Conservation (phyloP, 2,797 vertebrate species). For the Coracias cyanogaster region DNA sequence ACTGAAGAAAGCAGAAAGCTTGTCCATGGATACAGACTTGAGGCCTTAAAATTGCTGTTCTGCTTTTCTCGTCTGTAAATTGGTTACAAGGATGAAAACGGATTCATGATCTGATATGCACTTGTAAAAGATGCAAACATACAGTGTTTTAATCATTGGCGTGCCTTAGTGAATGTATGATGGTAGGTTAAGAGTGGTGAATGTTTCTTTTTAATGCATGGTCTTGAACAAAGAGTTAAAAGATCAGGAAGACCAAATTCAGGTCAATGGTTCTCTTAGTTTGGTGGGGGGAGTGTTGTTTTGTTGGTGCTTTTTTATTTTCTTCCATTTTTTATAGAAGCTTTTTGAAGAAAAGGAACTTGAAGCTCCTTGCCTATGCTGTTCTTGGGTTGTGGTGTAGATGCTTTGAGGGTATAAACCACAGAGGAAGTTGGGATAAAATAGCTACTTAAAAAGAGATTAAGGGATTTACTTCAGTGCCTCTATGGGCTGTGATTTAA, state of each 20-base stretch:
- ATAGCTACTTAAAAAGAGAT: conserved; percentile 69
- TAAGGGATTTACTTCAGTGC: conserved; percentile 61
- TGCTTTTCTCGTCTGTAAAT: background rate
- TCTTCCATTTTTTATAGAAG: background rate
- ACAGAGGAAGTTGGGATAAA: conserved; percentile 69
- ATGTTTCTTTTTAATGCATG: background rate
- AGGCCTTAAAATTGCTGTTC: background rate
- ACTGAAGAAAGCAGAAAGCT: background rate
- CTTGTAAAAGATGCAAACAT: background rate
- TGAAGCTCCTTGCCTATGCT: conserved; percentile 16
- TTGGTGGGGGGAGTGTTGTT: background rate
- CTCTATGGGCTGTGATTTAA: conserved; percentile 64
- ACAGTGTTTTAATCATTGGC: background rate
- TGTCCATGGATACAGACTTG: background rate
- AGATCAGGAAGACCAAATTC: background rate
- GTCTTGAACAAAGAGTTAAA: background rate
- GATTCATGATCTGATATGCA: background rate
- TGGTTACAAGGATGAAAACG: background rate
- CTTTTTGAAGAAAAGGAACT: conserved; percentile 15
- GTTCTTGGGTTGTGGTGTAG: conserved; percentile 62
- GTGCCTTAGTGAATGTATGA: background rate
- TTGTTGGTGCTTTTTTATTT: background rate
- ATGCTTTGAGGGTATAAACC: conserved; percentile 61
- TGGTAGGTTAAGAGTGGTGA: background rate
- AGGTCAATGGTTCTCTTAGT: background rate